A percentile compares a stretch with the other conserved stretches of the same genome.
These are phyloP conservation scores for Atlantisia rogersi DNA, from an alignment of 2,113 vertebrate species.

Conservation along the genomic window DNA sequence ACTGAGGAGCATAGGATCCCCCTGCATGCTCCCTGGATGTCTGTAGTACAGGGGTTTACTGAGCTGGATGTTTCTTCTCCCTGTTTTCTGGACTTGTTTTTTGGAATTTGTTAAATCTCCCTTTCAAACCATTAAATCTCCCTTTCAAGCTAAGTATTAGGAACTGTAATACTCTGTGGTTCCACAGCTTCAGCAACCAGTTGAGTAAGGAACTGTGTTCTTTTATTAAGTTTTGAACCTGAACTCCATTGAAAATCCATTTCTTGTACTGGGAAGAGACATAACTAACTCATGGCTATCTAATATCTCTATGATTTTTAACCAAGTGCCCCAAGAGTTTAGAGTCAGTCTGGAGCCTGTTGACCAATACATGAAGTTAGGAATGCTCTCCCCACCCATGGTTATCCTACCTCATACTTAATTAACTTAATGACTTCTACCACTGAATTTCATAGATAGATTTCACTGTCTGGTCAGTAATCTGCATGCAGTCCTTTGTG, in stretches of 20 bases:
- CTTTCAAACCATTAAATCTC: not conserved
- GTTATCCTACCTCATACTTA: not conserved
- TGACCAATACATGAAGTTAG: not conserved
- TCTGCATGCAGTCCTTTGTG: rapidly evolving
- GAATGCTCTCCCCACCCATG: not conserved
- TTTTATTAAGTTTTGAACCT: not conserved
- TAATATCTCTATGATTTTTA: not conserved
- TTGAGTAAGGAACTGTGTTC: not conserved
- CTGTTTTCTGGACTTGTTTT: not conserved
- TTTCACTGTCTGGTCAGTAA: not conserved
- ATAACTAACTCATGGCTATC: not conserved
- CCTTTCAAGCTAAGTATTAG: not conserved
- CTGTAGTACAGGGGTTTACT: not conserved
- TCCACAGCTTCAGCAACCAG: not conserved
- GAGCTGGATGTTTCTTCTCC: not conserved
- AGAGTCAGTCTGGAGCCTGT: not conserved
- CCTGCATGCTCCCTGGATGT: rapidly evolving
- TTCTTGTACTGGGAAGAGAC: not conserved
- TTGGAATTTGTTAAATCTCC: not conserved
- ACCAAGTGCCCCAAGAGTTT: not conserved
- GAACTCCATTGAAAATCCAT: not conserved
- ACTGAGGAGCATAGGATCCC: not conserved
- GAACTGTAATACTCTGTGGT: not conserved
- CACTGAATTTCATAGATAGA: not conserved
- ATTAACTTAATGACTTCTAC: not conserved